These are phyloP conservation scores for Pungitius pungitius DNA, from an alignment of 2,113 vertebrate species.

Conservation along the genomic window DNA sequence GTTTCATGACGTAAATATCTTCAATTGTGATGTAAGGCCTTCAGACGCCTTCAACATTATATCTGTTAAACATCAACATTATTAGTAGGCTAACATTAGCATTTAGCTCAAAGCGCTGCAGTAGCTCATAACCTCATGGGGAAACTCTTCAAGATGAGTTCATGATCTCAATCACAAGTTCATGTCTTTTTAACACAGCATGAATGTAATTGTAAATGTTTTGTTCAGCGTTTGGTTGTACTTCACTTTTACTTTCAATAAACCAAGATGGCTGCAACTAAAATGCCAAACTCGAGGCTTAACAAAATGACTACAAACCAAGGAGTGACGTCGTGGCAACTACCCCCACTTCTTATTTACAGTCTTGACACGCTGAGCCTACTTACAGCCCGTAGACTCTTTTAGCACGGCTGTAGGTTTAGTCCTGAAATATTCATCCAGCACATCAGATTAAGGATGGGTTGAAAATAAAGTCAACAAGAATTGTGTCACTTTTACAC, in stretches of 20 bases:
- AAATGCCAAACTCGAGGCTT: too few relatives aligned
- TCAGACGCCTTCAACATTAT: too few relatives aligned
- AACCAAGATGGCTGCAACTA: too few relatives aligned
- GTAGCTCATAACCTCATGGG: background rate
- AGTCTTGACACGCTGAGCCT: background rate
- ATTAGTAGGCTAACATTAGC: too few relatives aligned
- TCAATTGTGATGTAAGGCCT: background rate
- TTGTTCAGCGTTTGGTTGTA: background rate
- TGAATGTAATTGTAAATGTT: background rate
- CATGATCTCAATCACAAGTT: background rate
- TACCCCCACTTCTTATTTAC: background rate
- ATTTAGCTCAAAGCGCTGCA: too few relatives aligned
- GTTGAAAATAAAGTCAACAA: background rate
- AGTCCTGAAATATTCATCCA: constrained; percentile 8
- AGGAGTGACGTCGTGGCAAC: too few relatives aligned
- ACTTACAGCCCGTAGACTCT: background rate
- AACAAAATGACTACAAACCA: too few relatives aligned
- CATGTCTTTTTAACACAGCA: background rate
- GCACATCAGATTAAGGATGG: background rate
- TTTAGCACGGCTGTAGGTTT: background rate
- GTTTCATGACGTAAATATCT: background rate
- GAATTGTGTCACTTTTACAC: background rate
- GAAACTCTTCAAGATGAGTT: too few relatives aligned
- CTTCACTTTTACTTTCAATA: too few relatives aligned
- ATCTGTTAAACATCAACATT: background rate